Evolutionary conservation across 2,113 vertebrate species (phyloP).

Genomic region (Gambusia affinis): DNA sequence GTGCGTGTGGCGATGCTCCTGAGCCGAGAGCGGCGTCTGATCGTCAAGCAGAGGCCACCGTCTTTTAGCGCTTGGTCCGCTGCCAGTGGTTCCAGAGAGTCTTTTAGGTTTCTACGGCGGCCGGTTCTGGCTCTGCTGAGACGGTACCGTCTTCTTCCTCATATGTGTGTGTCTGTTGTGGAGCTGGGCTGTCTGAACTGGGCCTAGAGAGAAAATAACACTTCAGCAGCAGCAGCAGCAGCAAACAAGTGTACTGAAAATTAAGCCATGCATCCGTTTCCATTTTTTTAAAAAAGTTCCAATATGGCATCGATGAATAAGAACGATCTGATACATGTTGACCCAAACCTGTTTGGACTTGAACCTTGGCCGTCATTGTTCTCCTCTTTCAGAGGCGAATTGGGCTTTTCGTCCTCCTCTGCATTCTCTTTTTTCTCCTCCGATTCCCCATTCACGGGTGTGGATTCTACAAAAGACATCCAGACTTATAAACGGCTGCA

Average conservation of each 20-base stretch:
- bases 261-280: neutral
- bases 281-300: neutral
- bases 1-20: constrained; percentile 29
- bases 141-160: constrained; percentile 66
- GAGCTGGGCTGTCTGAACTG: constrained; percentile 69
- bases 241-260: neutral
- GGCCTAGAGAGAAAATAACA: constrained; percentile 40
- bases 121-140: constrained; percentile 62
- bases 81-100: constrained; percentile 26
- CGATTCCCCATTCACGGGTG: constrained; percentile 89
- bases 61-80: constrained; percentile 73
- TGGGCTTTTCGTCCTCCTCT: constrained; percentile 60
- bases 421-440: constrained; percentile 79
- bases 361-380: constrained; percentile 57
- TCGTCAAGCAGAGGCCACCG: constrained; percentile 52
- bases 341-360: constrained; percentile 73
- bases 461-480: constrained; percentile 70
- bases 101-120: constrained; percentile 75
- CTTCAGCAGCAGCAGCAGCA: neutral
- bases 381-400: constrained; percentile 66
- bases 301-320: neutral
- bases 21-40: constrained; percentile 26
- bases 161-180: constrained; percentile 50
- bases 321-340: neutral
- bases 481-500: neutral